These are phyloP conservation scores for Melanostoma mellinum DNA, from an alignment of 2,888 invertebrate genomes.

Conservation along the genomic window DNA sequence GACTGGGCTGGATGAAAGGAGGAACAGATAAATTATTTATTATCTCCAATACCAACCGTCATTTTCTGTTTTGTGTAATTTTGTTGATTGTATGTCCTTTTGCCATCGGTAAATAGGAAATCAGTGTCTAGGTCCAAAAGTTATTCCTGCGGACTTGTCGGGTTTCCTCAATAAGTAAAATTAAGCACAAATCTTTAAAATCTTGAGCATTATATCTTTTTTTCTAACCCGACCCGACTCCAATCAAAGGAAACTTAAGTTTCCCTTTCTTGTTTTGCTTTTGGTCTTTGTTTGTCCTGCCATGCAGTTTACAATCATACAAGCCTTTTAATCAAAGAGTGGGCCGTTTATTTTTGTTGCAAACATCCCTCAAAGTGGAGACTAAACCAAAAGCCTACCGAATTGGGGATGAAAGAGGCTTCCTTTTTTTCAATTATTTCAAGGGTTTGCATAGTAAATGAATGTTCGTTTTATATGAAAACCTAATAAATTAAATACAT, in stretches of 20 bases:
- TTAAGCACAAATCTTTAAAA: too few species aligned
- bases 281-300: too few species aligned
- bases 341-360: too few species aligned
- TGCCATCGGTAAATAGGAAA: conserved; percentile 33
- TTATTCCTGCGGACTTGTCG: conserved; percentile 25
- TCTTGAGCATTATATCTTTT: too few species aligned
- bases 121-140: conserved; percentile 21
- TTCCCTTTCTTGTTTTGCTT: too few species aligned
- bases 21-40: conserved; percentile 25
- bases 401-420: conserved; percentile 40
- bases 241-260: too few species aligned
- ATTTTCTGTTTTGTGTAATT: background rate
- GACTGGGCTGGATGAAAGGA: conserved; percentile 12
- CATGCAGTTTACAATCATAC: too few species aligned
- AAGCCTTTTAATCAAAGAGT: too few species aligned
- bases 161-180: conserved; percentile 22
- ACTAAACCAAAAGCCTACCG: background rate
- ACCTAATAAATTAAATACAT: conserved; percentile 40
- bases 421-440: conserved; percentile 6
- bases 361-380: background rate
- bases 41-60: background rate
- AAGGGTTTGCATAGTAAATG: conserved; percentile 10
- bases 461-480: conserved; percentile 35
- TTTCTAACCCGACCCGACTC: too few species aligned
- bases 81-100: conserved; percentile 11